phyloP scores from a whole-genome alignment of 53 echinoderm and acorn worm species.

The Apostichopus leukothele region DNA sequence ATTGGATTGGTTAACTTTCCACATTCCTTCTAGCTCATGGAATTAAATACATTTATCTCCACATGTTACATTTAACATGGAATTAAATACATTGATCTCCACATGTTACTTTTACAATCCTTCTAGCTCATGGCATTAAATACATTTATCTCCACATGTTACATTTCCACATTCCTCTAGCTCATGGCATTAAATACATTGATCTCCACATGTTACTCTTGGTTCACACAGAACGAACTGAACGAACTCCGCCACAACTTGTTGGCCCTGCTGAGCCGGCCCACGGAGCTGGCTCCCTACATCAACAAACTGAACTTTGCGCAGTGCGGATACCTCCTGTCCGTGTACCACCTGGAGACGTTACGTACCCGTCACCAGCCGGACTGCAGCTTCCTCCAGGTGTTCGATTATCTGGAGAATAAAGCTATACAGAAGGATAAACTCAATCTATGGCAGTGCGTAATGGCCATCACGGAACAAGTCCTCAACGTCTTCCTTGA shows the following conservation, averaged over 20 bases:
- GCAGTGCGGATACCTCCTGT: conserved; percentile 93
- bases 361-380: conserved; percentile 64
- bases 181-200: background rate
- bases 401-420: conserved; percentile 88
- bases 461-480: conserved; percentile 80
- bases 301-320: conserved; percentile 98
- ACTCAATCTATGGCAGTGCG: conserved; percentile 92
- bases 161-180: no score
- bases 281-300: conserved; percentile 72
- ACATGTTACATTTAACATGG: background rate
- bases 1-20: no score
- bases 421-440: conserved; percentile 92
- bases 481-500: conserved; percentile 87
- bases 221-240: conserved; percentile 73
- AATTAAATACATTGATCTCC: no score
- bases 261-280: conserved; percentile 61
- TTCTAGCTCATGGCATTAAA: no score
- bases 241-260: conserved; percentile 92
- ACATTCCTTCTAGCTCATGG: no score
- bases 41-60: no score
- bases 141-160: no score
- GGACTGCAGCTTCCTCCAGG: conserved; percentile 72
- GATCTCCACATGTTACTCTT: background rate
- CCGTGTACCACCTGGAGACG: conserved; percentile 92
- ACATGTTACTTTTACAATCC: no score